Base-by-base conservation (phyloP, 2,888 invertebrate species). In the Zele albiditarsus region DNA sequence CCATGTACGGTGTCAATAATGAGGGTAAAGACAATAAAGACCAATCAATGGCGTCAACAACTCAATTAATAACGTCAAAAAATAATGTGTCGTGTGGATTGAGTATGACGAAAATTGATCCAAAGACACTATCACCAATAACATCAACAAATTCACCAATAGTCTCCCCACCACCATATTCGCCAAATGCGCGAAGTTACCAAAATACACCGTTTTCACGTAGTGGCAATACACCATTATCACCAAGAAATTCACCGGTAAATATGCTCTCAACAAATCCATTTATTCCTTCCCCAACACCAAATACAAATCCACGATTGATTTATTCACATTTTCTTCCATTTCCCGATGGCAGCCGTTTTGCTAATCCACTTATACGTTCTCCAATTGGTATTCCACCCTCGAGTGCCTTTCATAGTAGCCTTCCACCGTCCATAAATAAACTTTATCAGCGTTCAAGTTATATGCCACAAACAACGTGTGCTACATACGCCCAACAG, bases 121-220 rank as follows among this genome's bases (percentile, higher is more conserved):
- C 92, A 1, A 92, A 92, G 84, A 92, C 92, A 0, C 82, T 92
- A 27, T 91, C 91, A 74, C 92, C 92, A 0, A 91, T 92, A 4
- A 85, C 87, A 1, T 85, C 87, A 2, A 76, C 82, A 0, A 88
- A 86, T 71, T 86, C 87, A 4, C 84, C 86, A 0, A 88, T 88
- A 1, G 84, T 86, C 0, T 87, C 89, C 3, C 86, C 89, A 2
- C 86, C 89, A 3, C 87, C 87, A 0, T 89, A 88, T 60, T 85
- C 88, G 8, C 84, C 87, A 0, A 85, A 84, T 20, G 85, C 87
- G 0, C 80, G 88, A 1, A 86, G 80, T 46, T 88, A 87, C 66
- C 85, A 86, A 66, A 86, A 82, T 31, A 83, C 84, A 1, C 85
- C 87, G 1, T 88, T 85, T 14, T 79, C 85, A 0, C 81, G 88